Evolutionary conservation across 1,140 invertebrate species (phyloP).

Genomic region (Ephestia elutella): DNA sequence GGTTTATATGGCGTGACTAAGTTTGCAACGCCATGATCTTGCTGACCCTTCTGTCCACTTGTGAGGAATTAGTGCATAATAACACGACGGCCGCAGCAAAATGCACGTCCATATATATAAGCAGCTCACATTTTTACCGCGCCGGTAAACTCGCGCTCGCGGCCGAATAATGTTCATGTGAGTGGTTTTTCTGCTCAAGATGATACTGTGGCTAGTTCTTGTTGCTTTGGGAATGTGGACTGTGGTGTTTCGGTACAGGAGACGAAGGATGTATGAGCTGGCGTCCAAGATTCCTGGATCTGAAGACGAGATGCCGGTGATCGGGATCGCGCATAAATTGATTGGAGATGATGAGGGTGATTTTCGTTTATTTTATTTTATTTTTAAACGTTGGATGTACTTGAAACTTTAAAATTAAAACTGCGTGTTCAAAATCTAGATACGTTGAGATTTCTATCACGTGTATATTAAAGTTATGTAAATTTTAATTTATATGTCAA

Average conservation of each 20-base stretch:
- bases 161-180: slow-evolving; percentile 5
- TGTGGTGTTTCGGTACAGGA: slow-evolving; percentile 35
- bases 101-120: slow-evolving; percentile 34
- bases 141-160: slow-evolving; percentile 4
- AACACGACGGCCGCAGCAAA: slow-evolving; percentile 26
- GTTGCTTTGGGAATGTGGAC: slow-evolving; percentile 31
- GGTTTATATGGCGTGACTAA: slow-evolving; percentile 7
- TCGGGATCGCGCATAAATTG: slow-evolving; percentile 41
- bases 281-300: slow-evolving; percentile 28
- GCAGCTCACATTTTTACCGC: slow-evolving; percentile 14
- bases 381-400: background rate
- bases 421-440: too few species aligned
- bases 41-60: slow-evolving; percentile 22
- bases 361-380: slow-evolving; percentile 16
- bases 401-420: background rate
- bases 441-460: background rate
- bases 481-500: too few species aligned
- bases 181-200: slow-evolving; percentile 17
- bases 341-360: slow-evolving; percentile 42
- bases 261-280: slow-evolving; percentile 44
- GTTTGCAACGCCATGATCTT: slow-evolving; percentile 34
- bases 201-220: slow-evolving; percentile 38
- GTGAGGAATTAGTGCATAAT: slow-evolving; percentile 25
- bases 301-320: slow-evolving; percentile 28
- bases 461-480: too few species aligned